A percentile compares a stretch with the other conserved stretches of the same genome.
These are phyloP conservation scores for Marisa cornuarietis DNA, from an alignment of 1,140 invertebrate species.

Conservation along the genomic window DNA sequence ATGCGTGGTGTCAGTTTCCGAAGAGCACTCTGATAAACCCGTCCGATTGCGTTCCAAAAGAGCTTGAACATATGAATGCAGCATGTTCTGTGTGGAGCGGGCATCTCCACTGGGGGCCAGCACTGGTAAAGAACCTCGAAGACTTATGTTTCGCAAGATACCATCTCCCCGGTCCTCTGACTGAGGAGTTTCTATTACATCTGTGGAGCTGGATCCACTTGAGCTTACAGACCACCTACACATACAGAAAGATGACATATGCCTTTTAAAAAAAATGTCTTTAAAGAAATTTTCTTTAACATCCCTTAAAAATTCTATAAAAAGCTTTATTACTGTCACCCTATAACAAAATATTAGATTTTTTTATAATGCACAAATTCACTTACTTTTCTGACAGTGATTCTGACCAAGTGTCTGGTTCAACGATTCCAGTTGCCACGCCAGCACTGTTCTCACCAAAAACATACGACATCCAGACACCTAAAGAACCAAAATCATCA, in stretches of 20 bases:
- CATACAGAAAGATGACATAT: not conserved
- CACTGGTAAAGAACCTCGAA: not conserved
- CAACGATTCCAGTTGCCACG: slow-evolving; percentile 57
- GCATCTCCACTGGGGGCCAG: slow-evolving; percentile 4
- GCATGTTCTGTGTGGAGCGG: slow-evolving; percentile 24
- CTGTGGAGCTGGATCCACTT: slow-evolving; percentile 29
- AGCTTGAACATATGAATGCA: slow-evolving; percentile 47
- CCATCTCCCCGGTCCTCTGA: slow-evolving; percentile 46
- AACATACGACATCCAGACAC: slow-evolving; percentile 81
- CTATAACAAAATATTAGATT: no score
- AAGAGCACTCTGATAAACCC: slow-evolving; percentile 37
- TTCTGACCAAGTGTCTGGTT: slow-evolving; percentile 13
- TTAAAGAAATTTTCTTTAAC: no score
- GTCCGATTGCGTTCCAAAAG: slow-evolving; percentile 44
- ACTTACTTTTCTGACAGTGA: slow-evolving; percentile 19
- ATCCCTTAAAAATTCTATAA: no score
- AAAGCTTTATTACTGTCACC: no score
- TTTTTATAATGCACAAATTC: no score
- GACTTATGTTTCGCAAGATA: not conserved
- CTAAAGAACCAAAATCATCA: slow-evolving; percentile 42
- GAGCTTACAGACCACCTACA: slow-evolving; percentile 29
- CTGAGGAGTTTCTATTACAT: slow-evolving; percentile 46
- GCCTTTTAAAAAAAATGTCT: no score
- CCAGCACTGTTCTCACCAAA: slow-evolving; percentile 82
- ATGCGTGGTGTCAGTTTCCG: slow-evolving; percentile 55